Conservation (phyloP, 2,797 vertebrate genomes). For the Chiloscyllium punctatum region DNA sequence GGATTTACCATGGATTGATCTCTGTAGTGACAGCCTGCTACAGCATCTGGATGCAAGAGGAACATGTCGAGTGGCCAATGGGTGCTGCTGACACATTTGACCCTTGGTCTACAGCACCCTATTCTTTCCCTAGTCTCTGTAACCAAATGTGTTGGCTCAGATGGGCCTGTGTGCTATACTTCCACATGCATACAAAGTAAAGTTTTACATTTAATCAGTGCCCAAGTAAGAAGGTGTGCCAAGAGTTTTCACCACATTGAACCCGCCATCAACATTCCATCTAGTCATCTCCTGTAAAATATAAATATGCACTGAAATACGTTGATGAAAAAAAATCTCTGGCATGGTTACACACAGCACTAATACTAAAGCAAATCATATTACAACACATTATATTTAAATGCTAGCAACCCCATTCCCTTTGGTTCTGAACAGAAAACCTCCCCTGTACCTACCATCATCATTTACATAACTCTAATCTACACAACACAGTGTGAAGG, state of each 20-base stretch:
- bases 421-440: neutral
- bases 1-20: too few species aligned
- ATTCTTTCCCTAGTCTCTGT: too few species aligned
- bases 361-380: neutral
- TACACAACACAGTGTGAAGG: neutral
- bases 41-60: too few species aligned
- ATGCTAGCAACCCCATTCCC: neutral
- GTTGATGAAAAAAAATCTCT: too few species aligned
- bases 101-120: too few species aligned
- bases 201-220: neutral
- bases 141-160: too few species aligned
- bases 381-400: neutral
- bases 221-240: neutral
- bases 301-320: neutral
- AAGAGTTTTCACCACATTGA: neutral
- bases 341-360: neutral
- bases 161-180: neutral
- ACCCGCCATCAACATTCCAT: neutral
- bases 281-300: too few species aligned
- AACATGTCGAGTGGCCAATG: too few species aligned
- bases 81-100: too few species aligned
- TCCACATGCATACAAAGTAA: neutral
- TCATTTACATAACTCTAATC: neutral
- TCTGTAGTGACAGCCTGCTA: too few species aligned
- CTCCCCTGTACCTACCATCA: neutral